A percentile compares a stretch with the other conserved stretches of the same genome.
Conservation (phyloP, 2,888 invertebrate genomes). For the Deroplatys truncata region DNA sequence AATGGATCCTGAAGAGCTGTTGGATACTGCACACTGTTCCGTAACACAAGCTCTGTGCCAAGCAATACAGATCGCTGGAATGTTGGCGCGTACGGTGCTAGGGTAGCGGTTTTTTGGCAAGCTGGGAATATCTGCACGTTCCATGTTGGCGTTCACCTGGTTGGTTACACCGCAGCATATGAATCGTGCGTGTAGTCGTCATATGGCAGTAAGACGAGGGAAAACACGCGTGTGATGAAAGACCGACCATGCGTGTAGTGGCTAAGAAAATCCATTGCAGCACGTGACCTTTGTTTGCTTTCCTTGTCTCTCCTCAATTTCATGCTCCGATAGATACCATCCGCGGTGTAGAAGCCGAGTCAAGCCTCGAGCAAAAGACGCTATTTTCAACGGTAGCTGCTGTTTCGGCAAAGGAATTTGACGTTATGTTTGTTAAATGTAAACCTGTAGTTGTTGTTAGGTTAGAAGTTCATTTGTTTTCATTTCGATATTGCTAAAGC, state of each 20-base stretch:
- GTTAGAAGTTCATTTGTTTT: no score
- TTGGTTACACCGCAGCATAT: not conserved
- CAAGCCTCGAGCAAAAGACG: not conserved
- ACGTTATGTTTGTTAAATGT: no score
- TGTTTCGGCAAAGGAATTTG: no score
- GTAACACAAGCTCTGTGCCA: no score
- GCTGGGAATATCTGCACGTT: not conserved
- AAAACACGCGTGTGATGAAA: not conserved
- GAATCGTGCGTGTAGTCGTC: not conserved
- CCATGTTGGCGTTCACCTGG: not conserved
- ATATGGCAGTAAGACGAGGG: not conserved
- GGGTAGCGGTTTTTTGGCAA: not conserved
- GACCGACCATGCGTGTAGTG: not conserved
- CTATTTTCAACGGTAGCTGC: not conserved
- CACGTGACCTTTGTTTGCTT: not conserved
- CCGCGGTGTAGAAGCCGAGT: not conserved
- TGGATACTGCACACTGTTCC: no score
- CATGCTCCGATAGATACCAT: slow-evolving; percentile 3
- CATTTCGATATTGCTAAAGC: no score
- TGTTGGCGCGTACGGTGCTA: not conserved
- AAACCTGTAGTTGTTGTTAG: no score
- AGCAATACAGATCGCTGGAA: not conserved
- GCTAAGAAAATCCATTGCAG: not conserved
- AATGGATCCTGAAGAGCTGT: no score
- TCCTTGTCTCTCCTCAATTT: not conserved